Evolutionary conservation across 2,113 vertebrate genomes (phyloP), one percentile per base, ranked within the genome.

Genomic region (Ciconia stormi): DNA sequence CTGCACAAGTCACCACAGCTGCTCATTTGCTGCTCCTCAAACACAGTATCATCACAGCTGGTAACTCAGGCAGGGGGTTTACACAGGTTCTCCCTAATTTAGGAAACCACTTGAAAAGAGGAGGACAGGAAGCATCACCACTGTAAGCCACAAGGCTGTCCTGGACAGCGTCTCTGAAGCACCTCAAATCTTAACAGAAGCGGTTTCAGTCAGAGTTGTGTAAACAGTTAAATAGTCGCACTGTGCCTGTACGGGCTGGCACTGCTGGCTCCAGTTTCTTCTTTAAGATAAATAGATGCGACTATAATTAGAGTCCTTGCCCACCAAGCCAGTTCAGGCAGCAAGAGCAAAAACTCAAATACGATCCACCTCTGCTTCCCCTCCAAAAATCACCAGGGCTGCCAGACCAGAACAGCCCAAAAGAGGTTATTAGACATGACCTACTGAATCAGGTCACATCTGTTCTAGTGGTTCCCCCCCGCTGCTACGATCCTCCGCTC

Each of bases 241-340:
- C 15, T 1, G 67, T 10, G 81, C 71, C 83, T 0, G 8, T 1
- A 4, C 3, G 42, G 84, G 82, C 66, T 56, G 82, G 73, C 50
- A 4, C 90, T 11, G 73, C 76, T 8, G 14, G 27, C 67, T 9
- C 42, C 73, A 36, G 74, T 22, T 84, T 30, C 87, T 91, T 52
- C 94, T 80, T 62, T 9, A 52, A 88, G 92, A 92, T 70, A 95
- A 94, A 93, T 2, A 91, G 56, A 84, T 6, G 69, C 89, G 91
- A 7, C 96, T 95, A 96, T 79, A 96, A 97, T 94, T 97, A 96
- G 91, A 81, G 59, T 6, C 87, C 46, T 38, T 29, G 70, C 72
- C 89, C 91, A 92, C 52, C 83, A 10, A 13, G 87, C 52, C 46
- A 22, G 72, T 19, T 38, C 73, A 55, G 82, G 90, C 90, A 88